A percentile compares a stretch with the other conserved stretches of the same genome.
These are phyloP conservation scores for Parauchenoglanis ngamensis DNA, from an alignment of 2,797 vertebrate genomes.

Conservation along the genomic window DNA sequence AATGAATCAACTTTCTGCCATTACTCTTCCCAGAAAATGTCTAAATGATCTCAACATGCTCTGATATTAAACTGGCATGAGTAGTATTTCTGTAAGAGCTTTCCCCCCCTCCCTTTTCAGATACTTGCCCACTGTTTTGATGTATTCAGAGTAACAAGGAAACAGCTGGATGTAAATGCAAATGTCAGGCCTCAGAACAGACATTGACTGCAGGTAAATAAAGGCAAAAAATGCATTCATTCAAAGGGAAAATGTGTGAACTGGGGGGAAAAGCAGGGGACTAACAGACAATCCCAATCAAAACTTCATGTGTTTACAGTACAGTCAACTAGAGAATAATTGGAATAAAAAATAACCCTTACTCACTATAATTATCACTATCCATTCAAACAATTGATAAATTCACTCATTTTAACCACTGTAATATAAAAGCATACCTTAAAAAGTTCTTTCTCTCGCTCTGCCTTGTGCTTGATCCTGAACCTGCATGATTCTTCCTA, in stretches of 20 bases:
- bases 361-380: neutral
- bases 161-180: neutral
- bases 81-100: neutral
- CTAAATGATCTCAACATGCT: neutral
- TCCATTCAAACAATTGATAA: neutral
- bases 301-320: neutral
- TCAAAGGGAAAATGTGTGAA: too few species aligned
- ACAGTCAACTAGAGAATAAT: neutral
- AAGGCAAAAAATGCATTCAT: neutral
- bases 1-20: neutral
- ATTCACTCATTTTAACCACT: neutral
- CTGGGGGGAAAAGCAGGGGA: neutral
- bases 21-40: neutral
- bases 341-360: neutral
- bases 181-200: neutral
- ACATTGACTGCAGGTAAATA: too few species aligned
- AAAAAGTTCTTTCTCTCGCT: neutral
- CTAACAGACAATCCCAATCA: neutral
- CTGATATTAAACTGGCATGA: neutral
- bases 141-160: neutral
- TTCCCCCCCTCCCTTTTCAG: neutral
- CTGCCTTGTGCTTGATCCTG: neutral
- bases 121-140: neutral
- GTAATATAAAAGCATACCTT: neutral
- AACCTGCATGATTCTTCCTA: neutral